phyloP scores from a whole-genome alignment of 2,888 invertebrate genomes.

The Druceiella hillmani region DNA sequence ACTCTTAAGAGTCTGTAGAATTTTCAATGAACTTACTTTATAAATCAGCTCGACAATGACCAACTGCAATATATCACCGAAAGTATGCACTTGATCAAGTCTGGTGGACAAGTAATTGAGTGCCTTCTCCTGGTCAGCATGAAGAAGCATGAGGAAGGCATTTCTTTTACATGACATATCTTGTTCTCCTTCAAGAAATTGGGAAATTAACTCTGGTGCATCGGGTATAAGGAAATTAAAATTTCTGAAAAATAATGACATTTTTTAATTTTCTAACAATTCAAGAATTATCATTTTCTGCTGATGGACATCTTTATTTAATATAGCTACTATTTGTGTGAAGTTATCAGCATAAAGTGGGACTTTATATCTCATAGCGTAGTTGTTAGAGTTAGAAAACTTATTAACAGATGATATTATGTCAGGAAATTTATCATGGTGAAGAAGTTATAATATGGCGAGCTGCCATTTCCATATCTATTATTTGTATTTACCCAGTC shows the following conservation, averaged over 20 bases:
- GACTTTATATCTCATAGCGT: too few species aligned
- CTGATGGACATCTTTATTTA: not conserved
- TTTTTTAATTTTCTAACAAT: not conserved
- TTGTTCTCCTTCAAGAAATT: slow-evolving; percentile 92
- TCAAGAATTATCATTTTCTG: not conserved
- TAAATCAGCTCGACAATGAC: slow-evolving; percentile 99
- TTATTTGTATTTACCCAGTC: not conserved
- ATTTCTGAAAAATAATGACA: slow-evolving; percentile 59
- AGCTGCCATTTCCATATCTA: not conserved
- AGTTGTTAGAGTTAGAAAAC: too few species aligned
- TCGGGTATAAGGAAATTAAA: slow-evolving; percentile 98
- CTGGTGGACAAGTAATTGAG: slow-evolving; percentile 88
- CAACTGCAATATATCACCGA: slow-evolving; percentile 96
- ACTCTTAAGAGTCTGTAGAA: too few species aligned
- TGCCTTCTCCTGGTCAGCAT: slow-evolving; percentile 94
- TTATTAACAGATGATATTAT: too few species aligned
- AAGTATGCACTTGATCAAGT: slow-evolving; percentile 88
- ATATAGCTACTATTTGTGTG: not conserved
- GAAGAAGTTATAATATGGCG: not conserved
- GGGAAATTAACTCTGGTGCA: slow-evolving; percentile 94
- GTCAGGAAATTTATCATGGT: too few species aligned
- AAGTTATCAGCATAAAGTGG: too few species aligned
- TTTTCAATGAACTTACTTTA: slow-evolving; percentile 72
- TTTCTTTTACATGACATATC: slow-evolving; percentile 99
- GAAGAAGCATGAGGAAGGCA: slow-evolving; percentile 97